Conservation (phyloP, 2,888 invertebrate genomes). For the Melieria crassipennis region DNA sequence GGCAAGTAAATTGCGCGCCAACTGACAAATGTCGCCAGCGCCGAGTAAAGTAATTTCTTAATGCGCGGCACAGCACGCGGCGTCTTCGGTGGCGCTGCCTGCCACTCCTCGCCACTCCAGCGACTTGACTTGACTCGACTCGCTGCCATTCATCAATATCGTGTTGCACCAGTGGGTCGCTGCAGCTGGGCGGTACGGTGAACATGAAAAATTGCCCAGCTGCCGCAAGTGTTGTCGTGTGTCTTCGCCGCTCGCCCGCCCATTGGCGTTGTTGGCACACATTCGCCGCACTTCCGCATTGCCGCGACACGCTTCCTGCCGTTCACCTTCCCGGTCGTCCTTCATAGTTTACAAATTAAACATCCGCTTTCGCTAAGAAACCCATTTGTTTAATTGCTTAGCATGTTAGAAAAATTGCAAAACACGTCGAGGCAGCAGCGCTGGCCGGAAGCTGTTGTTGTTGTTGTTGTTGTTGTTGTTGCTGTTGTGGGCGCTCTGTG, state of each 20-base stretch:
- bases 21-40: slow-evolving; percentile 8
- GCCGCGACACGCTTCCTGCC: slow-evolving; percentile 44
- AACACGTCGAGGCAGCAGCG: background rate
- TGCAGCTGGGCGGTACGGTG: no score
- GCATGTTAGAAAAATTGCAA: slow-evolving; percentile 22
- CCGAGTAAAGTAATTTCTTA: background rate
- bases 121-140: background rate
- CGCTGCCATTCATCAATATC: no score
- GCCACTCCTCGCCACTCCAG: background rate
- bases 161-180: no score
- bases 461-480: slow-evolving; percentile 4
- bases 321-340: slow-evolving; percentile 49
- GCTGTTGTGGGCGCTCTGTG: background rate
- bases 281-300: slow-evolving; percentile 53
- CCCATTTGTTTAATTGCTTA: slow-evolving; percentile 61
- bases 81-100: no score
- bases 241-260: slow-evolving; percentile 15
- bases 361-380: slow-evolving; percentile 41
- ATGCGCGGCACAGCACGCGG: no score
- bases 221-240: slow-evolving; percentile 3
- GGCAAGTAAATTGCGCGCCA: slow-evolving; percentile 4
- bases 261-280: slow-evolving; percentile 48
- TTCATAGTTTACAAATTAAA: slow-evolving; percentile 26
- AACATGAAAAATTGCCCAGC: no score
- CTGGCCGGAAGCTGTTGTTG: background rate